Evolutionary conservation across 1,140 invertebrate species (phyloP).

Genomic region (Leptestheria dahalacensis): DNA sequence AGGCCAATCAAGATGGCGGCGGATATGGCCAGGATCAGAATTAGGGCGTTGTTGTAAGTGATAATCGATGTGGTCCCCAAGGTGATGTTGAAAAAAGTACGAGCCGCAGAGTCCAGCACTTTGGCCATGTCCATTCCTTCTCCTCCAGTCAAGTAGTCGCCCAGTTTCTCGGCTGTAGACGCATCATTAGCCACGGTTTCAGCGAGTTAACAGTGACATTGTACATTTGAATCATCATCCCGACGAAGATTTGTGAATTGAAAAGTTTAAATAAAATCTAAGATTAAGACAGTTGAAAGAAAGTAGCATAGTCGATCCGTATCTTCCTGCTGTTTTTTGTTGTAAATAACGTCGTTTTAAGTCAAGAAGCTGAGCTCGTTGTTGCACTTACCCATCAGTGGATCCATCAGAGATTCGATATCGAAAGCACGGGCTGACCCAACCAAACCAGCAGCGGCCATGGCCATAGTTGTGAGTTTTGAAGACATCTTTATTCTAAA

Average conservation of each 20-base stretch:
- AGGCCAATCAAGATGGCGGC: conserved; percentile 3
- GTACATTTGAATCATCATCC: too few species aligned
- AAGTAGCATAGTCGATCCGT: background rate
- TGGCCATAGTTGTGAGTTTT: background rate
- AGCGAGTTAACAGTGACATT: background rate
- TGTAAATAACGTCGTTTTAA: background rate
- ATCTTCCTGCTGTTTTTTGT: background rate
- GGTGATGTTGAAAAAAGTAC: conserved; percentile 4
- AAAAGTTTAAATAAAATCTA: background rate
- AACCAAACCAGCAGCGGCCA: background rate
- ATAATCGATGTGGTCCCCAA: background rate
- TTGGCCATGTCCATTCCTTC: background rate
- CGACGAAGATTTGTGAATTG: too few species aligned
- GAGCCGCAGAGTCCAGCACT: conserved; percentile 1
- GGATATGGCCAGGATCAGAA: conserved; percentile 8
- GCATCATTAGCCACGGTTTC: background rate
- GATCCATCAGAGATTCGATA: background rate
- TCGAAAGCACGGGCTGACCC: background rate
- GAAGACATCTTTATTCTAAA: background rate
- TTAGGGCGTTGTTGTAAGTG: conserved; percentile 7
- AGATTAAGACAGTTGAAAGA: background rate
- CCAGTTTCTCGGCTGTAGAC: background rate
- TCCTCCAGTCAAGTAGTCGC: background rate
- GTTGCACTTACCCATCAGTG: background rate
- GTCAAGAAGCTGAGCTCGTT: too few species aligned